Base-by-base conservation (phyloP, 1,140 invertebrate species). In the Diabrotica virgifera region DNA sequence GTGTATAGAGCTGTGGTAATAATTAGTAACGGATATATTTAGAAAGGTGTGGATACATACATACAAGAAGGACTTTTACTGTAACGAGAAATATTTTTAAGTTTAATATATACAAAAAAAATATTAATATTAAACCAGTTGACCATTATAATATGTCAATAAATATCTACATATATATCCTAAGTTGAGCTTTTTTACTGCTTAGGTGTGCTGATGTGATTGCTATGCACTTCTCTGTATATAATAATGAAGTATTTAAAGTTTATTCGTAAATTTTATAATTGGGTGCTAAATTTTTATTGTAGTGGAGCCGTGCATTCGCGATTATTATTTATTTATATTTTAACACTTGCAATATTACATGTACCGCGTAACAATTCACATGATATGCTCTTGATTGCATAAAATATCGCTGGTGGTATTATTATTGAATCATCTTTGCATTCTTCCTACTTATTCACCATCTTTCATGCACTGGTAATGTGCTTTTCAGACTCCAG, bases 171-270 rank as follows among this genome's bases (percentile, higher is more conserved):
- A 66, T 70, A 62, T 70, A 71, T 68, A 64, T 69, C 65, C 68
- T 70, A 69, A 67, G 65, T 72, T 73, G 69, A 67, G 71, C 69
- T 74, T 72, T 24, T 69, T 73, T 71, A 71, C 64, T 72, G 71
- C 70, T 73, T 76, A 76, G 73, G 74, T 76, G 74, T 76, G 72
- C 70, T 73, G 73, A 72, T 73, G 73, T 76, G 74, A 76, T 74
- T 72, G 71, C 73, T 71, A 70, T 74, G 72, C 74, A 75, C 74
- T 73, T 63, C 72, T 73, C 64, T 73, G 70, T 74, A 72, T 69
- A 72, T 75, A 74, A 69, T 72, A 62, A 71, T 24, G 69, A 67
- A 46, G 8, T 68, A 64, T 64, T 67, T 65, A 70, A 74, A 71
- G 64, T 66, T 65, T 72, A 70, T 65, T 65, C 63, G 52, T 62